Conservation (phyloP, 1,140 invertebrate genomes). For the Acromyrmex echinatior region DNA sequence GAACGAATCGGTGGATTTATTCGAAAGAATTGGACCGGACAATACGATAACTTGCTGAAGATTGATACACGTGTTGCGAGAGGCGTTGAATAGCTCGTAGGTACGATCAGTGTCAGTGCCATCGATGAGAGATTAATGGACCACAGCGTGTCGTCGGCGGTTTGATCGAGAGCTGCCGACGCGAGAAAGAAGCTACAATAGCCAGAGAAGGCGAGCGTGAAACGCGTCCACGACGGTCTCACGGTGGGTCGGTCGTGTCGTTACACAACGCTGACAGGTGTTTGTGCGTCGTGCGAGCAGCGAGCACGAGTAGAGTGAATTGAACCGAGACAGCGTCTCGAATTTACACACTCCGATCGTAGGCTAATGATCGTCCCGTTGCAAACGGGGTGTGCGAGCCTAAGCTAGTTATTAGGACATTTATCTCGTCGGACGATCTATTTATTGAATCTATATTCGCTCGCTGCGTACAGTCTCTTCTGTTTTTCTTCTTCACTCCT, state of each 20-base stretch:
- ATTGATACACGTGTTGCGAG: conserved; percentile 36
- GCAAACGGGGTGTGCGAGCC: neutral
- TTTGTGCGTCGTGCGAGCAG: conserved; percentile 22
- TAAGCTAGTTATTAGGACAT: conserved; percentile 60
- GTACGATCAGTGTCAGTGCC: conserved; percentile 27
- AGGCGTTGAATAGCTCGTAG: conserved; percentile 22
- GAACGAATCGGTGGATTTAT: conserved; percentile 5
- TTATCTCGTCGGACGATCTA: conserved; percentile 50
- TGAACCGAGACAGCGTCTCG: conserved; percentile 20
- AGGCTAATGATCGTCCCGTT: conserved; percentile 59
- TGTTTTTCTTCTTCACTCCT: neutral
- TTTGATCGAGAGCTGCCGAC: conserved; percentile 26
- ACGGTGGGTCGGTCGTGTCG: conserved; percentile 63
- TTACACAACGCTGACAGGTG: conserved; percentile 72
- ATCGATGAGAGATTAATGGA: conserved; percentile 63
- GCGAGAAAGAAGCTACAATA: conserved; percentile 39
- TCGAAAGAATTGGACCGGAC: conserved; percentile 11
- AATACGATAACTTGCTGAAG: conserved; percentile 1
- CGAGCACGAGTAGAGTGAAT: conserved; percentile 6
- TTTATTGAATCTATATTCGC: conserved; percentile 63
- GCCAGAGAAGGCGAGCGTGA: conserved; percentile 57
- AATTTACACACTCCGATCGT: conserved; percentile 39
- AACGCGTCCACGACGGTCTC: conserved; percentile 64
- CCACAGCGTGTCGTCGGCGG: conserved; percentile 34
- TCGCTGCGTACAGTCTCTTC: too few relatives aligned